Percentiles rank a stretch among this genome's conserved stretches.
phyloP scores from a whole-genome alignment of 2,113 vertebrate genomes.

The Macaca mulatta region DNA sequence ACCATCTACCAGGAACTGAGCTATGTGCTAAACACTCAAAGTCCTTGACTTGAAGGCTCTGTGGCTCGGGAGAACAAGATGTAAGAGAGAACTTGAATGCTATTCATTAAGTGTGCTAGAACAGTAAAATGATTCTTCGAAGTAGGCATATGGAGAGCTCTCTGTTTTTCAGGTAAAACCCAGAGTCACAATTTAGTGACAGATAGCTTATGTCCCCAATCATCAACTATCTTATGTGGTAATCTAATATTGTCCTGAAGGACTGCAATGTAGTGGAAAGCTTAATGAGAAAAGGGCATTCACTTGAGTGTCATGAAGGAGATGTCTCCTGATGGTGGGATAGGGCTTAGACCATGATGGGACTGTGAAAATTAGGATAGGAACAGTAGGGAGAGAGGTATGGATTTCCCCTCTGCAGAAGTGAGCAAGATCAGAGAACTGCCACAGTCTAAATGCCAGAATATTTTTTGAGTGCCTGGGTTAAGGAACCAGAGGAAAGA shows the following conservation, averaged over 20 bases:
- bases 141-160: not conserved
- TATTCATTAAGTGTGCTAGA: not conserved
- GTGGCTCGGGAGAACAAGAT: not conserved
- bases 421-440: not conserved
- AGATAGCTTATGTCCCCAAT: not conserved
- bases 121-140: not conserved
- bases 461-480: not conserved
- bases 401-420: not conserved
- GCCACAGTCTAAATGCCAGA: not conserved
- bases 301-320: not conserved
- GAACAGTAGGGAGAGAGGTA: not conserved
- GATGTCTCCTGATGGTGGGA: too few relatives aligned
- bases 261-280: not conserved
- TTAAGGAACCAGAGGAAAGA: not conserved
- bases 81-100: not conserved
- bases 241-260: not conserved
- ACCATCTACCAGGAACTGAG: not conserved
- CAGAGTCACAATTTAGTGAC: not conserved
- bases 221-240: not conserved
- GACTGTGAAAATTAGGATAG: not conserved
- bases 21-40: not conserved
- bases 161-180: not conserved
- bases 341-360: too few relatives aligned
- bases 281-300: not conserved
- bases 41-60: not conserved